Conservation (phyloP, 2,888 invertebrate genomes). For the Cephus pulcher region DNA sequence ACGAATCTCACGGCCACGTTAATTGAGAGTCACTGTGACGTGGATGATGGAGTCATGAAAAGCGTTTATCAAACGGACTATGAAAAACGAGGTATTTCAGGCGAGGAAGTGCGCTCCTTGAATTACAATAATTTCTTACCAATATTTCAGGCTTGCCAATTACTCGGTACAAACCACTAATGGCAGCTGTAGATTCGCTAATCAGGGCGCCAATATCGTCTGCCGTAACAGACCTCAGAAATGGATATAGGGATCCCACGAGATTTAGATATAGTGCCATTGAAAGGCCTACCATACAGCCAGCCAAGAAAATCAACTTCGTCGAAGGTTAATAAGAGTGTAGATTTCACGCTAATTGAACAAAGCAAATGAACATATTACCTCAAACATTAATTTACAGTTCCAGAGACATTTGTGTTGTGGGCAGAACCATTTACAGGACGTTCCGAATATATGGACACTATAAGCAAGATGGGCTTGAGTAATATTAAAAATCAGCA, state of each 20-base stretch:
- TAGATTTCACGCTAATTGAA: too few relatives aligned
- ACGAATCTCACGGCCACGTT: slow-evolving; percentile 56
- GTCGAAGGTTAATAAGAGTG: slow-evolving; percentile 33
- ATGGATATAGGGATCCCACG: slow-evolving; percentile 74
- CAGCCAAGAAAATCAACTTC: slow-evolving; percentile 57
- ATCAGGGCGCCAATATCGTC: slow-evolving; percentile 72
- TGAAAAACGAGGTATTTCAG: slow-evolving; percentile 70
- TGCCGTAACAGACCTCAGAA: slow-evolving; percentile 69
- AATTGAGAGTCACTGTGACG: slow-evolving; percentile 74
- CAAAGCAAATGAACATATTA: slow-evolving; percentile 29
- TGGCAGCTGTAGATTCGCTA: slow-evolving; percentile 73
- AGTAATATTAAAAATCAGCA: slow-evolving; percentile 73
- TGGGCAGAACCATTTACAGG: slow-evolving; percentile 73
- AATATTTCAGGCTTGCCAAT: slow-evolving; percentile 67
- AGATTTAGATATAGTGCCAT: slow-evolving; percentile 71
- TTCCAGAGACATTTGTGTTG: slow-evolving; percentile 68
- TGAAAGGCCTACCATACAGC: slow-evolving; percentile 71
- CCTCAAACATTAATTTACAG: slow-evolving; percentile 38
- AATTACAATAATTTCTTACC: slow-evolving; percentile 18
- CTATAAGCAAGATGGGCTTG: slow-evolving; percentile 72
- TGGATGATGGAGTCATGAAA: slow-evolving; percentile 73
- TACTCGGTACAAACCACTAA: slow-evolving; percentile 70
- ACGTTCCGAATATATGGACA: slow-evolving; percentile 74
- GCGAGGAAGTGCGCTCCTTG: not conserved
- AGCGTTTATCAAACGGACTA: slow-evolving; percentile 74